A percentile compares a stretch with the other conserved stretches of the same genome.
These are phyloP conservation scores for Rotaria sp. DNA, from an alignment of 2,888 invertebrate species.

Conservation along the genomic window DNA sequence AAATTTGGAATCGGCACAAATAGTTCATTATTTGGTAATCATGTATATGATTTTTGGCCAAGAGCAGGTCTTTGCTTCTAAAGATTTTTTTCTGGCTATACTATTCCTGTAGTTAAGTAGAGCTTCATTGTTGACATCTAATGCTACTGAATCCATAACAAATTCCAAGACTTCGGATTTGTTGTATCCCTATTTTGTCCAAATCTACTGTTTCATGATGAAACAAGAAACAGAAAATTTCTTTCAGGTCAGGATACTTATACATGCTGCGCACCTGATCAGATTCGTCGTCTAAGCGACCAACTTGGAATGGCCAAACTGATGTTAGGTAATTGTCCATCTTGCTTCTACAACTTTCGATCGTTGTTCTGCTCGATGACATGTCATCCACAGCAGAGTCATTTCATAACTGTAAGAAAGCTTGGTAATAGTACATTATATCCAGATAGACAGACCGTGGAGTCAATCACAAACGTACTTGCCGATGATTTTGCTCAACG, in stretches of 20 bases:
- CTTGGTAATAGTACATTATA: neutral
- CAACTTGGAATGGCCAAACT: slow-evolving; percentile 26
- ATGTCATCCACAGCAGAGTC: slow-evolving; percentile 31
- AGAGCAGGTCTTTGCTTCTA: too few relatives aligned
- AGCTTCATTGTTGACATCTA: too few relatives aligned
- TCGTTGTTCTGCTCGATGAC: slow-evolving; percentile 38
- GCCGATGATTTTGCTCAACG: slow-evolving; percentile 18
- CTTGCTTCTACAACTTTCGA: slow-evolving; percentile 39
- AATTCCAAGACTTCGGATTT: too few relatives aligned
- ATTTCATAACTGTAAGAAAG: neutral
- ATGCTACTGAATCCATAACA: too few relatives aligned
- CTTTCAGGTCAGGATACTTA: neutral
- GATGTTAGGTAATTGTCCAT: slow-evolving; percentile 37
- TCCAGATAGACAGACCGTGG: neutral
- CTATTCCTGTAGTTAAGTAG: too few relatives aligned
- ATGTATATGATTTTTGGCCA: too few relatives aligned
- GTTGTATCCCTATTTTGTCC: too few relatives aligned
- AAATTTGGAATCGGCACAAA: too few relatives aligned
- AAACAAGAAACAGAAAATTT: too few relatives aligned
- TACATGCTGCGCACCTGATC: slow-evolving; percentile 39
- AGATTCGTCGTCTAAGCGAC: neutral
- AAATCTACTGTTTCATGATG: too few relatives aligned
- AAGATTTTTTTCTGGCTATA: too few relatives aligned
- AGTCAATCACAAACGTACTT: neutral
- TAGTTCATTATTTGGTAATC: too few relatives aligned